Evolutionary conservation across 2,797 vertebrate genomes (phyloP), one percentile per base, ranked within the genome.

Genomic region (Choloepus didactylus): DNA sequence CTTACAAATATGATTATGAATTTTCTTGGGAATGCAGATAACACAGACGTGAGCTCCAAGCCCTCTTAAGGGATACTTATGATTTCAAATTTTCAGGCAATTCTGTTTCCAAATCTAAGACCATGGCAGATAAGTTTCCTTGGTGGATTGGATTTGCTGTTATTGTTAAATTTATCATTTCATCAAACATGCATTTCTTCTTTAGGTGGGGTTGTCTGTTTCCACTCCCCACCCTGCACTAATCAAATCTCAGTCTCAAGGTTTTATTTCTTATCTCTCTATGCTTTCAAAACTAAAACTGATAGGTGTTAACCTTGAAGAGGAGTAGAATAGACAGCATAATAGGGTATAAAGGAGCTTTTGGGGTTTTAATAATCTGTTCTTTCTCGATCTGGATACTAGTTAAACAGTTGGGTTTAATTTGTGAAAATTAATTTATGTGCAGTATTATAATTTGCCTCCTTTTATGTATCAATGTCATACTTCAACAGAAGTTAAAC

Each of bases 381-480:
- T 56, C 4, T 67, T 69, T 69, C 3, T 38, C 49, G 7, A 54
- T 75, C 31, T 35, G 2, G 6, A 8, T 46, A 70, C 16, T 41
- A 44, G 56, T 49, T 64, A 70, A 91, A 69, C 3, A 80, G 16
- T 14, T 75, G 60, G 23, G 8, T 41, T 94, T 11, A 59, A 18
- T 95, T 92, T 92, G 27, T 75, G n/a, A 92, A 87, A 56, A 56
- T 23, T 41, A 87, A 56, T 49, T 94, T 46, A 60, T 66, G 12
- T 64, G 5, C 54, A 60, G 25, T 41, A 69, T 51, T 66, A 41
- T 76, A 80, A 76, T 81, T 66, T 54, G 3, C 76, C n/a, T n/a
- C 19, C 23, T 56, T 81, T 46, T 25, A 69, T 44, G 1, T 19
- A 11, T 62, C 3, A 64, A 18, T 77, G 27, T 3, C 79, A 6